These are phyloP conservation scores for Megathymus violae DNA, from an alignment of 1,140 invertebrate genomes.

Conservation along the genomic window DNA sequence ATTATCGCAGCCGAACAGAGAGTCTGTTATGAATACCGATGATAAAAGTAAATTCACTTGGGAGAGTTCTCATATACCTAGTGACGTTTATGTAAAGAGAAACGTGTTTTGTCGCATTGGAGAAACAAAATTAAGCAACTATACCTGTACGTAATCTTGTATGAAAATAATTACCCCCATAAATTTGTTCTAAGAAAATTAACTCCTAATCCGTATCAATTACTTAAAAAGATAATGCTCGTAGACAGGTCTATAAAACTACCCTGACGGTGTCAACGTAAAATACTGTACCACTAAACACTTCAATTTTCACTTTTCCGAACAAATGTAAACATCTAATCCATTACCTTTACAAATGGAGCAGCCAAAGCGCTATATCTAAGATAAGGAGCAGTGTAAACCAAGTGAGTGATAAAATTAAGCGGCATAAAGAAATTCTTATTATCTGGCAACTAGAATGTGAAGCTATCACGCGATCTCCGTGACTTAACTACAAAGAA, in stretches of 20 bases:
- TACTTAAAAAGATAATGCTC: slow-evolving; percentile 54
- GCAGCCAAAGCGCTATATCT: slow-evolving; percentile 22
- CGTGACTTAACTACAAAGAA: neutral
- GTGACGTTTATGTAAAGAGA: too few relatives aligned
- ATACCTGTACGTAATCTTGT: neutral
- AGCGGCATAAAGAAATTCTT: slow-evolving; percentile 57
- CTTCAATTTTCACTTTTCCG: slow-evolving; percentile 32
- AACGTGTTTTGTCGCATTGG: neutral
- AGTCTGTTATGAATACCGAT: too few relatives aligned
- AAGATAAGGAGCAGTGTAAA: slow-evolving; percentile 46
- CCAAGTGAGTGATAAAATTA: slow-evolving; percentile 49
- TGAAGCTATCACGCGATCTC: slow-evolving; percentile 52
- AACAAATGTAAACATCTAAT: slow-evolving; percentile 34
- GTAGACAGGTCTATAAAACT: slow-evolving; percentile 53
- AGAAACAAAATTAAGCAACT: neutral
- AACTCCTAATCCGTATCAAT: slow-evolving; percentile 52
- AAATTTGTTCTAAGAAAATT: slow-evolving; percentile 46
- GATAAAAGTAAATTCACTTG: too few relatives aligned
- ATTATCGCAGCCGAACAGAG: too few relatives aligned
- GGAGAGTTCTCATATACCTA: too few relatives aligned
- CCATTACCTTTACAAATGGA: slow-evolving; percentile 46
- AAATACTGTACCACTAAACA: slow-evolving; percentile 20
- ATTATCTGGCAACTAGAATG: slow-evolving; percentile 50
- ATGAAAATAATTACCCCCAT: slow-evolving; percentile 34
- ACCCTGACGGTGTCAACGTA: slow-evolving; percentile 45